Percentiles rank a stretch among this genome's conserved stretches.
These are phyloP conservation scores for Oncorhynchus keta DNA, from an alignment of 2,113 vertebrate species.

Conservation along the genomic window DNA sequence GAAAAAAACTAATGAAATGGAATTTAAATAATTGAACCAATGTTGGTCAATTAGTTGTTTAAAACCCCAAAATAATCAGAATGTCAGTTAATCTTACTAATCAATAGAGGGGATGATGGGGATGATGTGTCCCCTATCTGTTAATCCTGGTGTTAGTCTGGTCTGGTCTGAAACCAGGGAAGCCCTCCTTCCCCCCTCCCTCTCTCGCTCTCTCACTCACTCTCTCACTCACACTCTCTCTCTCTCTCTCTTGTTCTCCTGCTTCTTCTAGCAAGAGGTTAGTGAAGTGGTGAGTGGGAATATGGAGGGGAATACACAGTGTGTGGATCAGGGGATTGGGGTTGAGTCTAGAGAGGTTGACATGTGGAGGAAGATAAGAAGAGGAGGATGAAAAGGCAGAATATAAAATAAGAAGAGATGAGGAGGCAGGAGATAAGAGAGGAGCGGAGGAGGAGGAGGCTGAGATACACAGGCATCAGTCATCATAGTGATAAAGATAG, in stretches of 20 bases:
- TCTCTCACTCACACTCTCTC: neutral
- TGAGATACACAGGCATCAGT: conserved; percentile 50
- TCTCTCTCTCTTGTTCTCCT: neutral
- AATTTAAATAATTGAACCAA: too few species aligned
- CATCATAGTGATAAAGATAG: conserved; percentile 47
- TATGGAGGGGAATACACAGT: conserved; percentile 13
- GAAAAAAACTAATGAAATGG: too few species aligned
- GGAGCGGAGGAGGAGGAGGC: conserved; percentile 24
- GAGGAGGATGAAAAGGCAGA: neutral
- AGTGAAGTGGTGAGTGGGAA: neutral
- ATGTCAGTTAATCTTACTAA: too few species aligned
- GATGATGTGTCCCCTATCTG: conserved; percentile 32
- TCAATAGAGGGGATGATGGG: conserved; percentile 38
- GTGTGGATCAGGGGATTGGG: conserved; percentile 10
- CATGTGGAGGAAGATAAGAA: neutral
- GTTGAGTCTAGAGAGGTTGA: neutral
- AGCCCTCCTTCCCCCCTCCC: neutral
- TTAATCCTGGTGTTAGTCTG: conserved; percentile 18
- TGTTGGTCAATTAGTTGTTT: too few species aligned
- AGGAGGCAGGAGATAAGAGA: neutral
- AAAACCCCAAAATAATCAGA: too few species aligned
- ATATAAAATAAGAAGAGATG: neutral
- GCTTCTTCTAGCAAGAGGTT: neutral
- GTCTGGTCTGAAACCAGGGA: conserved; percentile 15
- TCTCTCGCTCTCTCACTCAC: too few species aligned